A percentile compares a stretch with the other conserved stretches of the same genome.
These are phyloP conservation scores for Laodelphax striatellus DNA, from an alignment of 1,140 invertebrate genomes.

Conservation along the genomic window DNA sequence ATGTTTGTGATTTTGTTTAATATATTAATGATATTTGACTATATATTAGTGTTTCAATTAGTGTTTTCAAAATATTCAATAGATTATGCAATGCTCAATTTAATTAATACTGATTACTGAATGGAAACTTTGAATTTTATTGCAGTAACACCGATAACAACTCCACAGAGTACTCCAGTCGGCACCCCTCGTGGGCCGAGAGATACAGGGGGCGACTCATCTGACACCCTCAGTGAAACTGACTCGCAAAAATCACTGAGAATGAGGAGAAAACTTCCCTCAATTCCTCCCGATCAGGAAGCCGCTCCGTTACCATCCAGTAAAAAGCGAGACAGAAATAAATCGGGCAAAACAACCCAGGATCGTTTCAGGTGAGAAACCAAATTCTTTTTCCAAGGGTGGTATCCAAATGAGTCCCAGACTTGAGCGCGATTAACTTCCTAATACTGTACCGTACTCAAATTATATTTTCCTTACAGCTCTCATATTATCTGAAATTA, in stretches of 20 bases:
- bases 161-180: slow-evolving; percentile 32
- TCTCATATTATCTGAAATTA: too few relatives aligned
- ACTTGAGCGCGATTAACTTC: too few relatives aligned
- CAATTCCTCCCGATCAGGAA: slow-evolving; percentile 44
- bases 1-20: too few relatives aligned
- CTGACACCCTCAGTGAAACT: slow-evolving; percentile 40
- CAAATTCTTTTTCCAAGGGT: too few relatives aligned
- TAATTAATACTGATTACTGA: too few relatives aligned
- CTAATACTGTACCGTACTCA: too few relatives aligned
- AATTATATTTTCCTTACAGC: too few relatives aligned
- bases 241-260: slow-evolving; percentile 40
- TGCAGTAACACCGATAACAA: slow-evolving; percentile 28
- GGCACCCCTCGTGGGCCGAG: slow-evolving; percentile 32
- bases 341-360: slow-evolving; percentile 18
- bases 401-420: too few relatives aligned
- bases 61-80: too few relatives aligned
- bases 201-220: slow-evolving; percentile 34
- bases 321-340: slow-evolving; percentile 28
- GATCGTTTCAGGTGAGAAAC: slow-evolving; percentile 23
- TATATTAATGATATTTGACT: too few relatives aligned
- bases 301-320: slow-evolving; percentile 35
- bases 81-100: too few relatives aligned
- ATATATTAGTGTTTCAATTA: too few relatives aligned
- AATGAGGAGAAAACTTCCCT: slow-evolving; percentile 42
- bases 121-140: not conserved